Conservation (phyloP, 2,888 invertebrate genomes). For the Orchesella flavescens region DNA sequence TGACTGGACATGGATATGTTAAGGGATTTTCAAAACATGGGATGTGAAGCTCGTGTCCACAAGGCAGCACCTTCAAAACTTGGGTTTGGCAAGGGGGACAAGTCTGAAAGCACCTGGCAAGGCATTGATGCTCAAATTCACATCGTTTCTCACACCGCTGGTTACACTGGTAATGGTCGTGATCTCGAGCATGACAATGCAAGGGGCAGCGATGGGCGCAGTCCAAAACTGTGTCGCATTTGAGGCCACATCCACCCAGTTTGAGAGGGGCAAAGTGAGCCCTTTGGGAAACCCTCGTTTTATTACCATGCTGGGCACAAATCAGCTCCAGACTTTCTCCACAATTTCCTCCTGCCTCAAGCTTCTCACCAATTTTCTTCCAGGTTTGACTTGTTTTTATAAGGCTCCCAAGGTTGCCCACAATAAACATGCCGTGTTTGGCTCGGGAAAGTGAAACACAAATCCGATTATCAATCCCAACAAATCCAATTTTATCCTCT, state of each 20-base stretch:
- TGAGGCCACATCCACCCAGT: too few species aligned
- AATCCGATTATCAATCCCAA: conserved; percentile 81
- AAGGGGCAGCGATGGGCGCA: too few species aligned
- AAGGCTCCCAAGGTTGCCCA: conserved; percentile 79
- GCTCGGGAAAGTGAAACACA: conserved; percentile 87
- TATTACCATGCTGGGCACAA: conserved; percentile 68
- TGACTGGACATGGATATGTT: neutral
- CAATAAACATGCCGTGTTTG: conserved; percentile 80
- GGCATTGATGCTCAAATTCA: too few species aligned
- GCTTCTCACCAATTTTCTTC: conserved; percentile 69
- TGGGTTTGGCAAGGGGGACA: too few species aligned
- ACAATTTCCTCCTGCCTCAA: conserved; percentile 61
- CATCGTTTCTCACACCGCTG: too few species aligned
- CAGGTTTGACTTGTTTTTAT: conserved; percentile 69
- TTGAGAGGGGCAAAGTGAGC: conserved; percentile 65
- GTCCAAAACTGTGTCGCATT: too few species aligned
- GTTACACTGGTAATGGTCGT: too few species aligned
- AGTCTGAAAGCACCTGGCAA: too few species aligned
- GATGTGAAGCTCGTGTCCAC: neutral
- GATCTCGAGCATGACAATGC: too few species aligned
- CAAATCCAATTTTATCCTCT: conserved; percentile 82
- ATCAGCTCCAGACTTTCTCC: conserved; percentile 68
- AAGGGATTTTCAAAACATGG: neutral
- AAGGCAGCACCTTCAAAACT: neutral
- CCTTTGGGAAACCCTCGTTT: conserved; percentile 32